phyloP scores from a whole-genome alignment of 2,888 invertebrate genomes.

The Phaedon cochleariae region DNA sequence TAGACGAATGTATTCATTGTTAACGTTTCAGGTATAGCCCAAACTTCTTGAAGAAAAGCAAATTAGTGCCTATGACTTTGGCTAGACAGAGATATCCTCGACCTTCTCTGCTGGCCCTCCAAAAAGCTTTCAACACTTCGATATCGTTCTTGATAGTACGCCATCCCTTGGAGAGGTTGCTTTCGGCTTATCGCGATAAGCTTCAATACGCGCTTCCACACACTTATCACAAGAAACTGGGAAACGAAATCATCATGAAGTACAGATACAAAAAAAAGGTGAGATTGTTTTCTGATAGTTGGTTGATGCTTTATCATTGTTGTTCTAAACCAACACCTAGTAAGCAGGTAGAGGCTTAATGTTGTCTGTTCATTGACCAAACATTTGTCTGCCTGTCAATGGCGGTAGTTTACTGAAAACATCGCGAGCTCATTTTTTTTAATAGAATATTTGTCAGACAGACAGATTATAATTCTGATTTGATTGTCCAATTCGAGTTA shows the following conservation, averaged over 20 bases:
- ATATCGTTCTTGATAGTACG: conserved; percentile 83
- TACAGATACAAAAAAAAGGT: conserved; percentile 65
- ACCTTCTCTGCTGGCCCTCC: conserved; percentile 75
- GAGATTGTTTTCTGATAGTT: not conserved
- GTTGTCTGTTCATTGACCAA: too few species aligned
- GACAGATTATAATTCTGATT: too few species aligned
- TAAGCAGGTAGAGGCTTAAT: too few species aligned
- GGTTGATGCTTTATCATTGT: too few species aligned
- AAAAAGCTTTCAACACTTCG: conserved; percentile 74
- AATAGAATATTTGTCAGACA: too few species aligned
- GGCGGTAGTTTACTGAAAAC: too few species aligned
- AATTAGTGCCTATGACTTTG: conserved; percentile 78
- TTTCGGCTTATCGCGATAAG: conserved; percentile 86
- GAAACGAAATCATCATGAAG: conserved; percentile 78
- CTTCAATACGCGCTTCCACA: conserved; percentile 84
- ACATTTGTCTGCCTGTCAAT: too few species aligned
- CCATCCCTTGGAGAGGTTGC: conserved; percentile 81
- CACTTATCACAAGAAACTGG: conserved; percentile 83
- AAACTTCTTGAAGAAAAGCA: conserved; percentile 78
- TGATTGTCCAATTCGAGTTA: too few species aligned
- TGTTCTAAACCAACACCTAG: too few species aligned
- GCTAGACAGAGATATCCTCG: conserved; percentile 83
- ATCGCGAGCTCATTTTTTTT: too few species aligned
- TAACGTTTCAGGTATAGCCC: conserved; percentile 75
- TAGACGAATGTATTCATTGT: too few species aligned